Conservation (phyloP, 2,113 vertebrate species). For the Ceyx cyanopectus region DNA sequence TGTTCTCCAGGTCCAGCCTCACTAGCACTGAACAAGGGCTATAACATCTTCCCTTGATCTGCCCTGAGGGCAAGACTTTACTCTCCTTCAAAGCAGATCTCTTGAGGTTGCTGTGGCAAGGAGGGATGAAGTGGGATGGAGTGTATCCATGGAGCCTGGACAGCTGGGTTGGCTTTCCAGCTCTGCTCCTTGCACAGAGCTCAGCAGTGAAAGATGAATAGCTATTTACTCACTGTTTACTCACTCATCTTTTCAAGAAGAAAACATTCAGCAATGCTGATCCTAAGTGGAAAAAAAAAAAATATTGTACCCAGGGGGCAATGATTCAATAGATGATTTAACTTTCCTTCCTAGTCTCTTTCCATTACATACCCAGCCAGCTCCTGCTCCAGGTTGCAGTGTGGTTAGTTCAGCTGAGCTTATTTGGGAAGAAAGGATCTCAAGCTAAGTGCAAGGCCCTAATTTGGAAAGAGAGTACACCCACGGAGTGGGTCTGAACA, state of each 20-base stretch:
- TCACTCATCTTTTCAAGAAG: neutral
- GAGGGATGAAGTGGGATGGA: neutral
- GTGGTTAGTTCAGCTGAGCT: neutral
- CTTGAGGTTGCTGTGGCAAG: neutral
- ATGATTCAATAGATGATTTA: neutral
- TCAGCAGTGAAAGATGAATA: neutral
- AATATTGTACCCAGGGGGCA: neutral
- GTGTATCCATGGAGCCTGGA: neutral
- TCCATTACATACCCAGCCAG: neutral
- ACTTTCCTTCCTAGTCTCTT: neutral
- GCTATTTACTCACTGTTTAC: neutral
- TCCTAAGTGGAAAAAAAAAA: neutral
- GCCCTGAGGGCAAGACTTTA: neutral
- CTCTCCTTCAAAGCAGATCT: neutral
- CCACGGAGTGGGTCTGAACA: neutral
- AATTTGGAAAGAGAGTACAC: neutral
- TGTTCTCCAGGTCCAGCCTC: neutral
- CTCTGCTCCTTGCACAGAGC: fast-evolving
- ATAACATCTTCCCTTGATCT: neutral
- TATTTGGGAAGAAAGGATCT: neutral
- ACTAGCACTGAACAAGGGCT: neutral
- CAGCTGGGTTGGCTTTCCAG: neutral
- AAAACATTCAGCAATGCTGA: neutral
- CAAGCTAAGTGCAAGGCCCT: neutral
- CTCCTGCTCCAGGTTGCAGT: neutral